Base-by-base conservation (phyloP, 2,888 invertebrate genomes). In the Ormyrus pomaceus region DNA sequence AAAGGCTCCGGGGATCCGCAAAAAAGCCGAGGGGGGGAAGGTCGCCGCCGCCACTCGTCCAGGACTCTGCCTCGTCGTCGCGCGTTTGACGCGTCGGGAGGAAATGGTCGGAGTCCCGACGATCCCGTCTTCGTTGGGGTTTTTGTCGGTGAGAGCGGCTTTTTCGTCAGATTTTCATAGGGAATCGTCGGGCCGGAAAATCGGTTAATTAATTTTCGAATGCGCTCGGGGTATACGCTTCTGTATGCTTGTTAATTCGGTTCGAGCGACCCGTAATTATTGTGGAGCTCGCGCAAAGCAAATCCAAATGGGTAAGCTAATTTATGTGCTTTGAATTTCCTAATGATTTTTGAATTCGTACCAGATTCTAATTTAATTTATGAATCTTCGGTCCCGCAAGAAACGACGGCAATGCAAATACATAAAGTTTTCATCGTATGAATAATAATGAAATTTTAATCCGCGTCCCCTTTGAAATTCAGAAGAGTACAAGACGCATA, bases 1-100 rank as follows among this genome's bases (percentile, higher is more conserved):
- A 90, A 90, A 90, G 89, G 86, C 86, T 85, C 64, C 64, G 19
- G 5, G 53, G 50, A 61, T 56, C 8, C 2, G 19, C 19, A n/a
- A 11, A 11, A 72, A 65, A 66, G 65, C 13, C 34, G n/a, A n/a
- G n/a, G 48, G 19, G 8, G 50, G 8, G 10, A 45, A 10, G 9
- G 13, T 51, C 51, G 34, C 19, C 56, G 34, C 19, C 56, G 19
- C 19, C 19, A 19, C 19, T 19, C 19, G 19, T 19, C 19, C 19
- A 19, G 19, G 19, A 19, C 19, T 48, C 19, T 48, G 6, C 19
- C 45, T 62, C 19, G 19, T 2, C 19, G 19, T 19, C 19, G 19
- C 56, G 13, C 48, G 45, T 64, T 77, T 48, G 55, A 64, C 48
- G n/a, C 19, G 1, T 19, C 19, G 48, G n/a, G 45, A 75, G 69